Conservation (phyloP, 2,888 invertebrate species). For the Drosophila ezoana region DNA sequence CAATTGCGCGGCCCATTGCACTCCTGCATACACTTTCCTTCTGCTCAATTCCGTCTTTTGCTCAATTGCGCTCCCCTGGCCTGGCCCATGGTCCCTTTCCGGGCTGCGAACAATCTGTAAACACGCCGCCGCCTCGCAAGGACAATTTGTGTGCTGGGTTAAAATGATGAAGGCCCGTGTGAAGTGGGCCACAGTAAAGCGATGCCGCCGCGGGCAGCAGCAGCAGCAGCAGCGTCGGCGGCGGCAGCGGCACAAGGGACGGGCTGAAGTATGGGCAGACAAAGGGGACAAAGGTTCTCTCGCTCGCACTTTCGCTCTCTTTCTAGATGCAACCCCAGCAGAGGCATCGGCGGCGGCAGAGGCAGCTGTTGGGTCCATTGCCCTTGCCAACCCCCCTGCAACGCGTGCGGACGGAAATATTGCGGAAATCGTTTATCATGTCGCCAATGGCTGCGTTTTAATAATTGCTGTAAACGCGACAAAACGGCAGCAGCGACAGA, state of each 20-base stretch:
- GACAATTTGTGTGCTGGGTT: slow-evolving; percentile 64
- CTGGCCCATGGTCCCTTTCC: slow-evolving; percentile 9
- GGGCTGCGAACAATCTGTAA: slow-evolving; percentile 48
- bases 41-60: slow-evolving; percentile 12
- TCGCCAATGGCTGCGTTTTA: slow-evolving; percentile 79
- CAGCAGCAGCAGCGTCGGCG: background rate
- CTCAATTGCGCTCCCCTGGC: slow-evolving; percentile 3
- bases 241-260: background rate
- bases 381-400: slow-evolving; percentile 41
- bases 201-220: slow-evolving; percentile 35
- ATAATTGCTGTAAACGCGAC: slow-evolving; percentile 68
- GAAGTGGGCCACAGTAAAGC: slow-evolving; percentile 61
- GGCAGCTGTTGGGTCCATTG: slow-evolving; percentile 54
- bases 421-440: slow-evolving; percentile 82
- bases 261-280: slow-evolving; percentile 12
- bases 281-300: slow-evolving; percentile 12
- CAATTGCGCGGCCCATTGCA: slow-evolving; percentile 14
- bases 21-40: slow-evolving; percentile 10
- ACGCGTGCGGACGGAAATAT: slow-evolving; percentile 63
- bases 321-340: slow-evolving; percentile 39
- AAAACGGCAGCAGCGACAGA: slow-evolving; percentile 5
- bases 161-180: slow-evolving; percentile 61
- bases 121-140: slow-evolving; percentile 48
- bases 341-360: slow-evolving; percentile 26
- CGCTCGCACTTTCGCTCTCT: background rate